Conservation (phyloP, 2,888 invertebrate species). For the Drepana falcataria region DNA sequence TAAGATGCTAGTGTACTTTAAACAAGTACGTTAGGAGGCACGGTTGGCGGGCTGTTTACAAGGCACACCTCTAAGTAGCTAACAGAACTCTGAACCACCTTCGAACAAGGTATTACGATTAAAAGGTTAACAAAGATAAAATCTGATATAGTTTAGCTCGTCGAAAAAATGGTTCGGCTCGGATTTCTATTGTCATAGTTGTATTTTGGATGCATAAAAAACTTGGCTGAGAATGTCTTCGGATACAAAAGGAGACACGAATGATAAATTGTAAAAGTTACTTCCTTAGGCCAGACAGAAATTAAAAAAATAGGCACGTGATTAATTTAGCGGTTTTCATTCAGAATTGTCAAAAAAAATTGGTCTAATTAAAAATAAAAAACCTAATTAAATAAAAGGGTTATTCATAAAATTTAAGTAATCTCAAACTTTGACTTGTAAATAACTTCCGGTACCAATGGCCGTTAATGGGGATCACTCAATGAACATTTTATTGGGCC, state of each 20-base stretch:
- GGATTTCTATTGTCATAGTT: not conserved
- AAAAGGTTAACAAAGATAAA: not conserved
- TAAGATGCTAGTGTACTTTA: conserved; percentile 27
- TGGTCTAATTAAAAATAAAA: not conserved
- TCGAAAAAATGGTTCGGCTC: not conserved
- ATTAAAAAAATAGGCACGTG: not conserved
- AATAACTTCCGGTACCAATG: not conserved
- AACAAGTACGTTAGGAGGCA: conserved; percentile 28
- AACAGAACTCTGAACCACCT: too few species aligned
- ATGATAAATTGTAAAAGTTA: not conserved
- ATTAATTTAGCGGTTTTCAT: not conserved
- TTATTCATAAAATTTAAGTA: not conserved
- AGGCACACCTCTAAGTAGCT: not conserved
- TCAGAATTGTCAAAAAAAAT: not conserved
- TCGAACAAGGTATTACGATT: not conserved
- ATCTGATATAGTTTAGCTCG: not conserved
- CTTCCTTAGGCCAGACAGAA: not conserved
- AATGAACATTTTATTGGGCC: not conserved
- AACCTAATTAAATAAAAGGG: not conserved
- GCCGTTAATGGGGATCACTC: not conserved
- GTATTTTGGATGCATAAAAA: not conserved
- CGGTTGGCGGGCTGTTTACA: conserved; percentile 14
- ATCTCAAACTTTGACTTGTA: not conserved
- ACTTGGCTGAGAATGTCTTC: not conserved
- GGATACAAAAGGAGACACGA: not conserved